Conservation (phyloP, 2,797 vertebrate species). For the Eurystomus glaucurus region DNA sequence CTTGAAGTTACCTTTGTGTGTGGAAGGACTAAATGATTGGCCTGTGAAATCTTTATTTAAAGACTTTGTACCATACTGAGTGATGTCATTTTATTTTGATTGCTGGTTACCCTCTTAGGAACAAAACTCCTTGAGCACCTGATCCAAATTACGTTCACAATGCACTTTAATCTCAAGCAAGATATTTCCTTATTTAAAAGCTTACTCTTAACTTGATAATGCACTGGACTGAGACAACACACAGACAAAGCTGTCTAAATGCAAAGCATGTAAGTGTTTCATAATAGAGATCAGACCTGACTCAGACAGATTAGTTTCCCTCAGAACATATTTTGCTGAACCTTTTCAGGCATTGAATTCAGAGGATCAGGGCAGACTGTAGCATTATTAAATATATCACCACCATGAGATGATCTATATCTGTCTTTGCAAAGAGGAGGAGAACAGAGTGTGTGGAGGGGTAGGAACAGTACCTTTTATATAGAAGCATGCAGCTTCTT, state of each 20-base stretch:
- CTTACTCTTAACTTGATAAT: background rate
- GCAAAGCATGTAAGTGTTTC: background rate
- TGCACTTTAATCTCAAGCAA: background rate
- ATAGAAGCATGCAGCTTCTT: background rate
- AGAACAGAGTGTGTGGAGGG: background rate
- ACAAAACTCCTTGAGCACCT: background rate
- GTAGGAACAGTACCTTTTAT: conserved; percentile 26
- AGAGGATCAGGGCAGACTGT: background rate
- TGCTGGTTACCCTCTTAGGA: background rate
- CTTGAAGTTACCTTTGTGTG: background rate
- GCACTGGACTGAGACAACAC: background rate
- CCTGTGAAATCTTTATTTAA: conserved; percentile 21
- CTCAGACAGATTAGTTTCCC: conserved; percentile 18
- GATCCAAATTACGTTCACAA: background rate
- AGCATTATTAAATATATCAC: background rate
- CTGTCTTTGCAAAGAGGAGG: background rate
- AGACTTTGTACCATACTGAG: background rate
- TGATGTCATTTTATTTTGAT: background rate
- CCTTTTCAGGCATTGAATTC: background rate
- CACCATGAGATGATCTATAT: background rate
- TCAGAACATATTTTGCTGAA: background rate
- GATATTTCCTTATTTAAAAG: background rate
- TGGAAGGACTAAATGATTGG: background rate
- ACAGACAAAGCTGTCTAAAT: background rate
- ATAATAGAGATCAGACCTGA: background rate